Evolutionary conservation across 37 sponge, comb jelly and placozoan species (phyloP).

Genomic region (Spongia lamella): DNA sequence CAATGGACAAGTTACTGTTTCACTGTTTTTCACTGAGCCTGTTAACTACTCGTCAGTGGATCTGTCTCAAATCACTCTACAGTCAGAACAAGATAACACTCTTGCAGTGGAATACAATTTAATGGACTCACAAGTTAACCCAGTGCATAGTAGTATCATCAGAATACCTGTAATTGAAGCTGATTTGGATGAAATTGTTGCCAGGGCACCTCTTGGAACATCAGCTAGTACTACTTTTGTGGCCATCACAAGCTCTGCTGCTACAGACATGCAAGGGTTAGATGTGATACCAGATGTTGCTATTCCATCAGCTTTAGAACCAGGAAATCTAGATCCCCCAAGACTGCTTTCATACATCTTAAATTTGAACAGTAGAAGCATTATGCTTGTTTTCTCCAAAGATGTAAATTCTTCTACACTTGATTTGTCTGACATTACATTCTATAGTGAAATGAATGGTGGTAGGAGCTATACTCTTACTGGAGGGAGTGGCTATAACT

Average conservation of each 20-base stretch:
- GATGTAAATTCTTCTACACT: conserved; percentile 45
- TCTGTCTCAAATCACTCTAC: conserved; percentile 40
- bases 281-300: conserved; percentile 20
- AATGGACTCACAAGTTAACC: conserved; percentile 28
- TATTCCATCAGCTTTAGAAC: conserved; percentile 42
- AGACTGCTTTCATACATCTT: conserved; percentile 52
- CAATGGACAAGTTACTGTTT: conserved; percentile 68
- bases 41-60: conserved; percentile 58
- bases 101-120: conserved; percentile 16
- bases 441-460: conserved; percentile 19
- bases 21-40: conserved; percentile 75
- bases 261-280: conserved; percentile 65
- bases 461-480: conserved; percentile 40
- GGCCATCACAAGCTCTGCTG: conserved; percentile 32
- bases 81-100: conserved; percentile 24
- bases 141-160: conserved; percentile 49
- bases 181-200: conserved; percentile 10
- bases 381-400: conserved; percentile 67
- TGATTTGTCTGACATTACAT: conserved; percentile 48
- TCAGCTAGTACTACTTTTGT: conserved; percentile 61
- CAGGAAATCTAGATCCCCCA: conserved; percentile 68
- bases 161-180: conserved; percentile 62
- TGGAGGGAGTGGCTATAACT: conserved; percentile 43
- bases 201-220: conserved; percentile 29
- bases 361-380: conserved; percentile 58